Evolutionary conservation across 1,140 invertebrate genomes (phyloP).

Genomic region (Drosophila azteca): DNA sequence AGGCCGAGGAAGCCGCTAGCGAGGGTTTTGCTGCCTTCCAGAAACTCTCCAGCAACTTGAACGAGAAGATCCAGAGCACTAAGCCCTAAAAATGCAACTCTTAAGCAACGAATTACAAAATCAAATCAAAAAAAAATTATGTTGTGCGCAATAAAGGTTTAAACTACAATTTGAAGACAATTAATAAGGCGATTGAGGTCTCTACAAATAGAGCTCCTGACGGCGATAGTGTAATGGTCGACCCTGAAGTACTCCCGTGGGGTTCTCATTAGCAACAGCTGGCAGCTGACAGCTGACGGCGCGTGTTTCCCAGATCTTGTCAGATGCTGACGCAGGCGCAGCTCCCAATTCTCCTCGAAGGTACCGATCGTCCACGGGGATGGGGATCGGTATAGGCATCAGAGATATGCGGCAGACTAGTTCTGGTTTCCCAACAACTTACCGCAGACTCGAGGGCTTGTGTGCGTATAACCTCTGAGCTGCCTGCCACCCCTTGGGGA

Average conservation of each 20-base stretch:
- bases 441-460: too few species aligned
- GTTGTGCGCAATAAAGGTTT: slow-evolving; percentile 22
- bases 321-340: slow-evolving; percentile 5
- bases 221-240: too few species aligned
- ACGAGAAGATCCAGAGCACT: too few species aligned
- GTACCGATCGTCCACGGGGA: neutral
- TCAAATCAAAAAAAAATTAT: neutral
- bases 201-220: neutral
- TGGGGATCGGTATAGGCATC: neutral
- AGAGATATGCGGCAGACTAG: slow-evolving; percentile 2
- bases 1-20: too few species aligned
- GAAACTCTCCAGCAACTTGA: too few species aligned
- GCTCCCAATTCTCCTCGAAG: slow-evolving; percentile 21
- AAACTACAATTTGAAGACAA: slow-evolving; percentile 2
- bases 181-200: neutral
- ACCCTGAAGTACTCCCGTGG: neutral
- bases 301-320: neutral
- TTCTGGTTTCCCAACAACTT: too few species aligned
- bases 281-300: too few species aligned
- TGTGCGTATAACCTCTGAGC: too few species aligned
- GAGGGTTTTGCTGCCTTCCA: too few species aligned
- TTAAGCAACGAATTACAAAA: neutral
- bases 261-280: slow-evolving; percentile 4
- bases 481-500: too few species aligned
- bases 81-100: neutral